phyloP scores from a whole-genome alignment of 2,888 invertebrate genomes.

The Nomada goodeniana region DNA sequence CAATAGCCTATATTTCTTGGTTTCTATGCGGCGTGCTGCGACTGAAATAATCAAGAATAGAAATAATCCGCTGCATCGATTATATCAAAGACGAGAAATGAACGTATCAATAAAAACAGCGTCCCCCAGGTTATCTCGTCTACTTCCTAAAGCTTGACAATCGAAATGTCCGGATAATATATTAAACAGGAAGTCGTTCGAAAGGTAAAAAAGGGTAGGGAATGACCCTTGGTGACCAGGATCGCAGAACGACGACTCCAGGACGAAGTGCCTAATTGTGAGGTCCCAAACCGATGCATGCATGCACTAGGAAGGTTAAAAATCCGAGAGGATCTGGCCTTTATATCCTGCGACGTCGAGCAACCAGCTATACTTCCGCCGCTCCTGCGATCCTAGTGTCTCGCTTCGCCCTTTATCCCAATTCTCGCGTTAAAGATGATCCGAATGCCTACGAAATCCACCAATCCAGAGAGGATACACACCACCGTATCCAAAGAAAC shows the following conservation, averaged over 20 bases:
- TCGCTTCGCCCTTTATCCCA: slow-evolving; percentile 78
- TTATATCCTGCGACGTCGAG: slow-evolving; percentile 63
- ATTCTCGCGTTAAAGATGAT: slow-evolving; percentile 59
- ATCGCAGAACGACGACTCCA: slow-evolving; percentile 72
- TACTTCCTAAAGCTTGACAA: slow-evolving; percentile 6
- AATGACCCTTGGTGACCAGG: slow-evolving; percentile 83
- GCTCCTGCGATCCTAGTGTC: slow-evolving; percentile 77
- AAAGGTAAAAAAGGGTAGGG: slow-evolving; percentile 81
- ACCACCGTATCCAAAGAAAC: slow-evolving; percentile 21
- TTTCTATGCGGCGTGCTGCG: too few species aligned
- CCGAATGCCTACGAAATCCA: slow-evolving; percentile 37
- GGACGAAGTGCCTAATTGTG: background rate
- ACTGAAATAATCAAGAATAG: too few species aligned
- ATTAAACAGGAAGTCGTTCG: slow-evolving; percentile 36
- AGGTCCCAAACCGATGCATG: slow-evolving; percentile 48
- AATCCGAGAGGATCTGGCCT: slow-evolving; percentile 78
- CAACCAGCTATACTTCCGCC: slow-evolving; percentile 31
- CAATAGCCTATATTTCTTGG: too few species aligned
- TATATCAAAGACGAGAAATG: background rate
- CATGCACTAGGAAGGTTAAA: slow-evolving; percentile 65
- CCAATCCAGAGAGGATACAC: slow-evolving; percentile 12
- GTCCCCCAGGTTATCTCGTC: too few species aligned
- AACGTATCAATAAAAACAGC: background rate
- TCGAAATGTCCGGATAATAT: background rate
- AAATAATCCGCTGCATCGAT: too few species aligned